Percentiles rank a stretch among this genome's conserved stretches.
phyloP scores from a whole-genome alignment of 2,113 vertebrate species.

The Pseudorhombus dupliciocellatus region DNA sequence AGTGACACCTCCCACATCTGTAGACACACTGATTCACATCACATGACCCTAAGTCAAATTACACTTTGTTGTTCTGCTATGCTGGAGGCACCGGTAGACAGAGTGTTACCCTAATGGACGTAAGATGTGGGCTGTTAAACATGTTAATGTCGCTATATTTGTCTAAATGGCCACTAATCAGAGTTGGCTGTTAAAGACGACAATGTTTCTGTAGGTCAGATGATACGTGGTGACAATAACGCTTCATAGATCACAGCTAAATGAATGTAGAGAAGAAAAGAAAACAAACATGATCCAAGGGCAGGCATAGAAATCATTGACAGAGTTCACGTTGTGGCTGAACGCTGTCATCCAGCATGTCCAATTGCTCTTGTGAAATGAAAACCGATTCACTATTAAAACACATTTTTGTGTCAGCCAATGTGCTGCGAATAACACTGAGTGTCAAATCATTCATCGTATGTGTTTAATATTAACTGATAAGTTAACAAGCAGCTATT shows the following conservation, averaged over 20 bases:
- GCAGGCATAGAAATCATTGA: conserved; percentile 70
- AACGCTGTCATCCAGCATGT: conserved; percentile 23
- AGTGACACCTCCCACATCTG: conserved; percentile 6
- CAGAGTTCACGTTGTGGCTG: conserved; percentile 62
- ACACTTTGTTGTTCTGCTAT: conserved; percentile 1
- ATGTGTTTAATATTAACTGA: conserved; percentile 12
- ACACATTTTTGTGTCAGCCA: not conserved
- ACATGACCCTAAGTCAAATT: conserved; percentile 13
- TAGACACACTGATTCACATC: conserved; percentile 4
- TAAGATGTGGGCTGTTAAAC: not conserved
- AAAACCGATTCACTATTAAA: conserved; percentile 9
- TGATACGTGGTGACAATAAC: not conserved
- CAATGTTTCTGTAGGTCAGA: not conserved
- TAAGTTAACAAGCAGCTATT: not conserved
- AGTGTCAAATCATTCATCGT: conserved; percentile 7
- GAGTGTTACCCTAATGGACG: not conserved
- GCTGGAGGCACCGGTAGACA: not conserved
- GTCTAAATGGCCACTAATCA: not conserved
- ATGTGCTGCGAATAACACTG: not conserved
- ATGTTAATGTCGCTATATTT: not conserved
- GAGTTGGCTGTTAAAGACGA: not conserved
- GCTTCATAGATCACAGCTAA: conserved; percentile 27
- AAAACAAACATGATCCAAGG: conserved; percentile 65
- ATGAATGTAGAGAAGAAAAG: conserved; percentile 32
- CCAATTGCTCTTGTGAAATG: conserved; percentile 3